Evolutionary conservation across 2,797 vertebrate species (phyloP), one percentile per base, ranked within the genome.

Genomic region (Ptychobarbus kaznakovi): DNA sequence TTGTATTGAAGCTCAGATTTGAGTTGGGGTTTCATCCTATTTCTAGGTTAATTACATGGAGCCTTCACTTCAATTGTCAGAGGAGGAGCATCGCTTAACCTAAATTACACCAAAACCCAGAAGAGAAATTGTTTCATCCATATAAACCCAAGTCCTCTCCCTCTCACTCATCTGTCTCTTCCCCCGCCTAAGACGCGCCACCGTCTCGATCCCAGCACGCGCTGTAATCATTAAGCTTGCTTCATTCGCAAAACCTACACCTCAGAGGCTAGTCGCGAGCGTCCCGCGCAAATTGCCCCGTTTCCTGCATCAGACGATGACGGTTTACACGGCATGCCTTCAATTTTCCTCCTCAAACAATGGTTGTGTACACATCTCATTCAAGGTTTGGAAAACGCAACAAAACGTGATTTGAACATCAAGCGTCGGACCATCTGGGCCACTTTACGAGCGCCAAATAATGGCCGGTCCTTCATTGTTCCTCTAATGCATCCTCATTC

Each of bases 301-400:
- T 94, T 93, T 94, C 94, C 94, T 92, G 92, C 93, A 91, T 92
- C 88, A 90, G 93, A 92, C 92, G 89, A 89, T 86, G 90, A 93
- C 92, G 93, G 95, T 95, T 95, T 96, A 95, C 94, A 94, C 94
- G 93, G 88, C 92, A 88, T 92, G 93, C 92, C 93, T 96, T 95
- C 94, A 95, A 94, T 96, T 96, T 95, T 95, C 93, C 94, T 96
- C 94, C 91, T 95, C 94, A 96, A 95, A 96, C 95, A 96, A 94
- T 93, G 92, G 90, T 91, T 95, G 94, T 95, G 94, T 95, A 95
- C 93, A 94, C 91, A 95, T 93, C 93, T 92, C 93, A 92, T 94
- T 94, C 91, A 94, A 94, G 92, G 90, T 92, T 89, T 91, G 89
- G 91, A 93, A 94, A 94, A 94, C 84, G 92, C 93, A 95, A 94